Base-by-base conservation (phyloP, 2,113 vertebrate species). In the Grus americana region DNA sequence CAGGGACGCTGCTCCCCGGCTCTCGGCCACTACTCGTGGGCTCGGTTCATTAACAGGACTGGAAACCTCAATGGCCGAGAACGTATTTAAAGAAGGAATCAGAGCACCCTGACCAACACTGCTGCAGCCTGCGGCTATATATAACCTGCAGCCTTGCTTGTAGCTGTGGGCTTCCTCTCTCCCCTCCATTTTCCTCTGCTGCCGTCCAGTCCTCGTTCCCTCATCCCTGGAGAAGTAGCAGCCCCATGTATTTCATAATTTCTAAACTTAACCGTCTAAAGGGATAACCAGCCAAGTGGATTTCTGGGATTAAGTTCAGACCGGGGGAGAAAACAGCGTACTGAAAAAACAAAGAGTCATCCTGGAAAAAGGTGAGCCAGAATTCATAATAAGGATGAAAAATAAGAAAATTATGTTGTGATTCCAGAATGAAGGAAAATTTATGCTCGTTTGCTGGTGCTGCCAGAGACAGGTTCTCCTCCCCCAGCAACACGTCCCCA, bases 261-360 rank as follows among this genome's bases (percentile, higher is more conserved):
- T 87, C 84, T 90, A 88, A 95, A 91, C 62, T 86, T 95, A 73
- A 93, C 73, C 10, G 10, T 73, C 81, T 58, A 18, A 80, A 92
- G 66, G 90, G 61, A 79, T 49, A 81, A 95, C 22, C 54, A 68
- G 96, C 89, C 86, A 92, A 96, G 78, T 88, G 65, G 78, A 90
- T 92, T 86, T 79, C 72, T 93, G 92, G 90, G 57, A 92, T 91
- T 67, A 82, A 96, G 89, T 91, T 97, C 93, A 95, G 86, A 36
- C 22, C 4, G 2, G 76, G 36, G 58, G 20, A 82, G 66, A 85
- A 92, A 95, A 73, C n/a, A 80, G 75, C 20, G 4, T 15, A 63
- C 4, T 52, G 55, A 83, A 92, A 95, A 95, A 96, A 79, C 73
- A 78, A 66, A 94, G 73, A 92, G 74, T 85, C 79, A 68, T 29